phyloP scores from a whole-genome alignment of 2,113 vertebrate genomes.

The Cyanoramphus novaezelandiae region DNA sequence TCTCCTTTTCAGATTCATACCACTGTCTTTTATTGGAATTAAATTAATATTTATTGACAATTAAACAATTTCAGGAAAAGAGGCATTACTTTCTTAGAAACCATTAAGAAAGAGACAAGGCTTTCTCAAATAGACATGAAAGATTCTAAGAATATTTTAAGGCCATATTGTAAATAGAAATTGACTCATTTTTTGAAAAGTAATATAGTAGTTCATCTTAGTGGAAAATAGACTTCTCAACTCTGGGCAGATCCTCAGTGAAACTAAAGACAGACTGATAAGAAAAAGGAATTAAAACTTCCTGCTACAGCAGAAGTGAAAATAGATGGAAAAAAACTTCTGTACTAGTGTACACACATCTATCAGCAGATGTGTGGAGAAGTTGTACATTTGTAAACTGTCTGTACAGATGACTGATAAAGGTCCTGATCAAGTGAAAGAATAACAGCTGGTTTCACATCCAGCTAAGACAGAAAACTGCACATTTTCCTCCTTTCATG shows the following conservation, averaged over 20 bases:
- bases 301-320: not conserved
- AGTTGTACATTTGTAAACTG: not conserved
- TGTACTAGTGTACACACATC: no score
- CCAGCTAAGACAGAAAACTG: not conserved
- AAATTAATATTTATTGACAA: not conserved
- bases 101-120: not conserved
- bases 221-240: not conserved
- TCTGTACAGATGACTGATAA: not conserved
- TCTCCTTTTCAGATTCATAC: not conserved
- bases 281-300: not conserved
- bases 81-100: not conserved
- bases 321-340: not conserved
- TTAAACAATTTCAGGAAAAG: not conserved
- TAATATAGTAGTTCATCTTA: not conserved
- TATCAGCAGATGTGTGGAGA: not conserved
- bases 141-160: not conserved
- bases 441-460: not conserved
- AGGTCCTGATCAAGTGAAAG: not conserved
- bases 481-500: not conserved
- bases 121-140: not conserved
- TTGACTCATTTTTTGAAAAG: not conserved
- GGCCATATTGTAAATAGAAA: not conserved
- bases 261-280: not conserved
- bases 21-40: not conserved
- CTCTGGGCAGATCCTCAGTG: not conserved